Percentiles rank a stretch among this genome's conserved stretches.
These are phyloP conservation scores for Brenthis daphne DNA, from an alignment of 2,888 invertebrate species.

Conservation along the genomic window DNA sequence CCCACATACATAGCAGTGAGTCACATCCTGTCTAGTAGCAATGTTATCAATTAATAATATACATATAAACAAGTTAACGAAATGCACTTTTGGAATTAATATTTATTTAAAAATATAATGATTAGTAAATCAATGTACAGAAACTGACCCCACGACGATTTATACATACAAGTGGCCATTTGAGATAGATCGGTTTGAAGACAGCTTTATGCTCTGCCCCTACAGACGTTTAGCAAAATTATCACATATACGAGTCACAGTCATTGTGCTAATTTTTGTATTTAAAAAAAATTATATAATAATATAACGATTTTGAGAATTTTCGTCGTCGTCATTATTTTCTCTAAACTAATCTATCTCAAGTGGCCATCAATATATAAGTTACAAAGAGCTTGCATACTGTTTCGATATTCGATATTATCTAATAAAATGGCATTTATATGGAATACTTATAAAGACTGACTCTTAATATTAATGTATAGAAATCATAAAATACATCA, in stretches of 20 bases:
- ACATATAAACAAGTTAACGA: conserved; percentile 10
- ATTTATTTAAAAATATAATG: neutral
- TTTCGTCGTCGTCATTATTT: conserved; percentile 3
- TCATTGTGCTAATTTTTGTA: no score
- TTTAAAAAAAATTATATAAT: no score
- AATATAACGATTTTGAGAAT: no score
- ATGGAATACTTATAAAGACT: conserved; percentile 72
- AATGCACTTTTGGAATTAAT: conserved; percentile 2
- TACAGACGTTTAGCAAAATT: no score
- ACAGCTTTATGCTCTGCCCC: neutral
- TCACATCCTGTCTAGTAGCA: neutral
- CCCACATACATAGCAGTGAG: conserved; percentile 1
- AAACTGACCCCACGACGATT: neutral
- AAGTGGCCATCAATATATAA: conserved; percentile 50
- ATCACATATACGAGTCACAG: no score
- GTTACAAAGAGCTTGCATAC: conserved; percentile 58
- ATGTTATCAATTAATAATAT: neutral
- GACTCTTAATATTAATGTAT: conserved; percentile 74
- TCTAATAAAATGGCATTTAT: conserved; percentile 80
- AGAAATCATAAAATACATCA: conserved; percentile 80
- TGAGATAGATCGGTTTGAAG: neutral
- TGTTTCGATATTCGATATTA: conserved; percentile 72
- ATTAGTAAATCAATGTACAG: neutral
- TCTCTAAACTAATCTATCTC: neutral
- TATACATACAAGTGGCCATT: neutral